phyloP scores from a whole-genome alignment of 2,797 vertebrate genomes.

The Toxotes lorentzi region DNA sequence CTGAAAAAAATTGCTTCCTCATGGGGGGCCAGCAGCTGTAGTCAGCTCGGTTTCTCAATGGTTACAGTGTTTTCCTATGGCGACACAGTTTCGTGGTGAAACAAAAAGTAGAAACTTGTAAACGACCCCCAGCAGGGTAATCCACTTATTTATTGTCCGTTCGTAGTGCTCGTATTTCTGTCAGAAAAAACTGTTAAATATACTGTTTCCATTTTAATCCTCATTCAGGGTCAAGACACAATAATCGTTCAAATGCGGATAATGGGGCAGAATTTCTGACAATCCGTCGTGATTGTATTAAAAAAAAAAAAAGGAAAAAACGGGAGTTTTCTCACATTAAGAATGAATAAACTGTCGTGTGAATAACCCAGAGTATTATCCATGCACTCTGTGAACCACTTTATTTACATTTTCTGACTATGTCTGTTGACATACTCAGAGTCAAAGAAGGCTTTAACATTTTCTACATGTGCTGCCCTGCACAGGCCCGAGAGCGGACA shows the following conservation, averaged over 20 bases:
- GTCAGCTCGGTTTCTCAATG: conserved; percentile 15
- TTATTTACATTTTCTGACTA: too few relatives aligned
- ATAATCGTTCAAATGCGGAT: too few relatives aligned
- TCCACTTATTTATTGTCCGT: neutral
- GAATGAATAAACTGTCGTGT: neutral
- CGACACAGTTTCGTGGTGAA: conserved; percentile 27
- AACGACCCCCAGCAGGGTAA: conserved; percentile 8
- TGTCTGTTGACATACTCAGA: too few relatives aligned
- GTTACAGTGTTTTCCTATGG: neutral
- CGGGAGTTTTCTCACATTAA: neutral
- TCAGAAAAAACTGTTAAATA: neutral
- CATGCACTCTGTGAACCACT: neutral
- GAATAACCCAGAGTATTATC: neutral
- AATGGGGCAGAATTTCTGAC: too few relatives aligned
- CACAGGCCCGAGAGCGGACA: neutral
- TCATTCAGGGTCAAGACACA: neutral
- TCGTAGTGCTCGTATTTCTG: neutral
- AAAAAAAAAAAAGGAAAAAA: too few relatives aligned
- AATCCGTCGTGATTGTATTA: too few relatives aligned
- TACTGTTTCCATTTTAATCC: neutral
- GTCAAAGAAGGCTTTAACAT: neutral
- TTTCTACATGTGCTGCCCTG: neutral
- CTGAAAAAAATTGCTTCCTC: conserved; percentile 24
- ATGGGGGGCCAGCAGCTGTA: conserved; percentile 19
- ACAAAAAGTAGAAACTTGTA: conserved; percentile 4